Base-by-base conservation (phyloP, 2,888 invertebrate genomes). In the Ceraclea dissimilis region DNA sequence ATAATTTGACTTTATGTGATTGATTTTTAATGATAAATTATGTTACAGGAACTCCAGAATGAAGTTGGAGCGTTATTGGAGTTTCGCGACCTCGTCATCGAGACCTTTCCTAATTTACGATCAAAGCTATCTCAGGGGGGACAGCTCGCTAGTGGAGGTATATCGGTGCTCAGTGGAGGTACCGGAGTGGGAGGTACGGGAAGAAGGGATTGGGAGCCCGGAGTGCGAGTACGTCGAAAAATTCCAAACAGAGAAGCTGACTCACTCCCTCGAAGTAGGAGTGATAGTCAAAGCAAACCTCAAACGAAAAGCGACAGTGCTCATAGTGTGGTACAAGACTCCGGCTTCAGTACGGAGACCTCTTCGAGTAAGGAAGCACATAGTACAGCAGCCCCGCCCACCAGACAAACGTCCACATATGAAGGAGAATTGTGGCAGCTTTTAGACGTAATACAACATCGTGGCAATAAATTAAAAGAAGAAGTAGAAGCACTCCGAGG, bases 11-110 rank as follows among this genome's bases (percentile, higher is more conserved):
- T 33, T n/a, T n/a, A n/a, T n/a, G n/a, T n/a, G n/a, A 6, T 20
- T n/a, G n/a, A n/a, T n/a, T n/a, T n/a, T n/a, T n/a, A n/a, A n/a
- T n/a, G n/a, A n/a, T n/a, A n/a, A n/a, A n/a, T n/a, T 54, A 52
- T 60, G 31, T 64, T 63, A 1, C 73, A 82, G 81, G 92, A 92
- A 79, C 82, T 92, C 73, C 92, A 92, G 84, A 88, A 91, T 86
- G 92, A 92, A 80, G 92, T 92, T 78, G 90, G 91, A 64, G 90
- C 90, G 67, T 76, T 92, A 67, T 83, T 92, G 75, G 90, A 92
- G 80, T 92, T 92, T 75, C 88, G 92, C 76, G 91, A 92, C 78
- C 85, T 91, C 82, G 92, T 92, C 81, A 90, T 92, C 84, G 91
- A 91, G 83, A 90, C 91, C 69, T 91, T 92, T 79, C 92, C 92